phyloP scores from a whole-genome alignment of 2,113 vertebrate species.

The Otus sunia region DNA sequence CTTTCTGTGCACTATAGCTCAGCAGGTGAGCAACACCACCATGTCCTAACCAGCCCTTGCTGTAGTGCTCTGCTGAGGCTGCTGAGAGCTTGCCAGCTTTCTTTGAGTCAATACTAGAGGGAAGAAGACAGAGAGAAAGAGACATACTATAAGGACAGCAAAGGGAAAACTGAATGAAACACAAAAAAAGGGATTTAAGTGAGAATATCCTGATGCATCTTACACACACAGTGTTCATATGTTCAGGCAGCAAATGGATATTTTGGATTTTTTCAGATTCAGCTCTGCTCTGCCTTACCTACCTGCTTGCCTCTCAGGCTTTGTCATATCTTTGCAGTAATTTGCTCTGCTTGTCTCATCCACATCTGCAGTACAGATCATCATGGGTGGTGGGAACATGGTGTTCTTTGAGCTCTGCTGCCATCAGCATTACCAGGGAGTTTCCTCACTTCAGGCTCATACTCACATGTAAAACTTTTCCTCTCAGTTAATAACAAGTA shows the following conservation, averaged over 20 bases:
- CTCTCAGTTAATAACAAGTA: not conserved
- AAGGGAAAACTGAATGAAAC: not conserved
- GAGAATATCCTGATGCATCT: not conserved
- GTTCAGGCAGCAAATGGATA: not conserved
- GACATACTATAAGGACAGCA: not conserved
- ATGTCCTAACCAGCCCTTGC: not conserved
- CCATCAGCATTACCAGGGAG: not conserved
- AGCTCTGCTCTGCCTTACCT: not conserved
- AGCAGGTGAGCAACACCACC: not conserved
- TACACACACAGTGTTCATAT: not conserved
- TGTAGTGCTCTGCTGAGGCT: not conserved
- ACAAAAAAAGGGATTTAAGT: not conserved
- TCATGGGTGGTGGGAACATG: not conserved
- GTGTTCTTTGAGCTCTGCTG: not conserved
- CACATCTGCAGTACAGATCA: not conserved
- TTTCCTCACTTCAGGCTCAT: not conserved
- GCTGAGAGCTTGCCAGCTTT: not conserved
- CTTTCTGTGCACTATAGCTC: not conserved
- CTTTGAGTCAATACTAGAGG: not conserved
- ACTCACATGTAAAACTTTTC: not conserved
- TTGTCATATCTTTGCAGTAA: not conserved
- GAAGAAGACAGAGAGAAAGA: not conserved
- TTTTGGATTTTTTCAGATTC: not conserved
- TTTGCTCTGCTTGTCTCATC: not conserved
- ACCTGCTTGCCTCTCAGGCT: not conserved